Evolutionary conservation across 2,113 vertebrate species (phyloP), one percentile per base, ranked within the genome.

Genomic region (Enhydra lutris): DNA sequence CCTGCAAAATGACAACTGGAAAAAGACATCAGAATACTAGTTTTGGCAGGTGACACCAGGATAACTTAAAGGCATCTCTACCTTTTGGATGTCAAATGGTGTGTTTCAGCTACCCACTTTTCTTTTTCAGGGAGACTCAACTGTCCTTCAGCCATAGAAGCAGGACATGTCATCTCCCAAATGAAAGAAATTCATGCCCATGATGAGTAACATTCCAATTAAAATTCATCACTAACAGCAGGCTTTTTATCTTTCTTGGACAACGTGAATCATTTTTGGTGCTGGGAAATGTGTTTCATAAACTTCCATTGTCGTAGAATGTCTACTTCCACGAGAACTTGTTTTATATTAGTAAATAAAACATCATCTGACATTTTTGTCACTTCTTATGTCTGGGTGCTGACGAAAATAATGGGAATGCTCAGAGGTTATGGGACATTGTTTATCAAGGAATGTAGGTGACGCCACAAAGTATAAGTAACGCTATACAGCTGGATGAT

Each of bases 301-400:
- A 98, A 98, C 98, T 97, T 97, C 95, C 94, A 92, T 95, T 47
- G 97, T 97, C 89, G 83, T 71, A 94, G 98, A 98, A 98, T 91
- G 97, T 98, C 98, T 98, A 97, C 98, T 99, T 98, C 97, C 97
- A 97, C 31, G 59, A 98, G 97, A 98, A 98, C 98, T 98, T 98
- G 95, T 98, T 98, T 98, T 98, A 99, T 98, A 98, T 96, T 98
- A 98, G 98, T 98, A 98, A 98, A 99, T 99, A 99, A 99, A 98
- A 99, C 98, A 99, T 98, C 98, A 98, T 97, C 98, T 99, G 98
- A 98, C 98, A 98, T 98, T 99, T 99, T 98, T 99, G 98, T 98
- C 98, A 98, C 98, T 98, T 98, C 98, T 98, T 98, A 98, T 0
- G 95, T 98, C 98, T 98, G 97, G 98, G 97, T 98, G 89, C 97